Percentiles rank a stretch among this genome's conserved stretches.
Conservation (phyloP, 2,113 vertebrate genomes). For the Gymnocephalus cernua region DNA sequence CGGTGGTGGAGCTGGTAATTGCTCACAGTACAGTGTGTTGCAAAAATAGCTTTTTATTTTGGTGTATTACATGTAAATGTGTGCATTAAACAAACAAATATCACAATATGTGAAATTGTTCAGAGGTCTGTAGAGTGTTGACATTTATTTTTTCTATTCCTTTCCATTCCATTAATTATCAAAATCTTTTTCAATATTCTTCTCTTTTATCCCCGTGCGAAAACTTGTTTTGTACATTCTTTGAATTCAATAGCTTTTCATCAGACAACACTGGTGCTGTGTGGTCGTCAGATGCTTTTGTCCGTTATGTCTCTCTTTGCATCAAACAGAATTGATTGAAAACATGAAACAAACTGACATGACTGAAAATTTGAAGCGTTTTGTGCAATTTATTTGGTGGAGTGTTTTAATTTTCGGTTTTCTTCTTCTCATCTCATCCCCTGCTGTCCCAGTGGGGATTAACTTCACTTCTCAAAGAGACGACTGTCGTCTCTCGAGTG, state of each 20-base stretch:
- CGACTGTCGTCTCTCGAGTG: constrained; percentile 44
- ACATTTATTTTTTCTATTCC: not conserved
- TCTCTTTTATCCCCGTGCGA: constrained; percentile 1
- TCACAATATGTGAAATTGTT: not conserved
- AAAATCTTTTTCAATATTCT: not conserved
- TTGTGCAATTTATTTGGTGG: constrained; percentile 39
- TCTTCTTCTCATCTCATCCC: constrained; percentile 25
- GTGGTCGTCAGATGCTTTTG: constrained; percentile 10
- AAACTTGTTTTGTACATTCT: constrained; percentile 3
- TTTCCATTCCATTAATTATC: constrained; percentile 19
- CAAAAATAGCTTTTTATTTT: not conserved
- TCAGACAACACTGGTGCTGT: constrained; percentile 8
- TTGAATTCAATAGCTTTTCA: constrained; percentile 26
- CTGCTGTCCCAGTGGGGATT: constrained; percentile 48
- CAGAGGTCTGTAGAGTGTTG: not conserved
- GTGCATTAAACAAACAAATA: not conserved
- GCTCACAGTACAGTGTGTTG: not conserved
- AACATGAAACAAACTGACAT: constrained; percentile 25
- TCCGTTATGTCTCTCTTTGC: constrained; percentile 16
- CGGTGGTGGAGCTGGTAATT: not conserved
- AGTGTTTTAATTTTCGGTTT: constrained; percentile 31
- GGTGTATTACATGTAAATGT: not conserved
- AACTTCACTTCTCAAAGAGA: constrained; percentile 49
- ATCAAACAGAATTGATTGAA: constrained; percentile 36
- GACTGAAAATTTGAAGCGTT: constrained; percentile 5